Percentiles rank a stretch among this genome's conserved stretches.
Conservation (phyloP, 2,888 invertebrate genomes). For the Pheosia gnoma region DNA sequence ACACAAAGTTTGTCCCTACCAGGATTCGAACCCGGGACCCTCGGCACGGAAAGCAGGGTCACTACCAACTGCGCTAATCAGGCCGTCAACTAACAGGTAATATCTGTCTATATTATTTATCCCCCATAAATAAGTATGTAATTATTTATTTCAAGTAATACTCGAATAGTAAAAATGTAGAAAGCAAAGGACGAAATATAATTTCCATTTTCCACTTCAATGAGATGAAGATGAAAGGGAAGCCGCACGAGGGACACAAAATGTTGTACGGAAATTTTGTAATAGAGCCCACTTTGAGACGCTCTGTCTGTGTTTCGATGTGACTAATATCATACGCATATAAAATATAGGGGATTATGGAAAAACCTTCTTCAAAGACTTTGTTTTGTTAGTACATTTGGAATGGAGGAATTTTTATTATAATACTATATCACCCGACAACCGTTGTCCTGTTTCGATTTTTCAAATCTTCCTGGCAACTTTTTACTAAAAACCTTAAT, state of each 20-base stretch:
- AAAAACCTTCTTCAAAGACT: background rate
- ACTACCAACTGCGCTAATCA: no score
- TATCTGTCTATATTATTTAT: no score
- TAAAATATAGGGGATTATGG: background rate
- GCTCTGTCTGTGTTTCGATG: background rate
- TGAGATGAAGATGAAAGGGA: constrained; percentile 29
- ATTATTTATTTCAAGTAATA: constrained; percentile 30
- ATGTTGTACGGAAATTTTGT: constrained; percentile 2
- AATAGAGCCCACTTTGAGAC: background rate
- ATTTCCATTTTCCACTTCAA: constrained; percentile 35
- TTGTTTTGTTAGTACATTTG: background rate
- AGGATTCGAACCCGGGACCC: no score
- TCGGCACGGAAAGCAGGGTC: no score
- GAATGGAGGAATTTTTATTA: no score
- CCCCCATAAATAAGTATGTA: constrained; percentile 12
- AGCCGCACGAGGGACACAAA: background rate
- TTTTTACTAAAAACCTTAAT: no score
- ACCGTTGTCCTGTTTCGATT: no score
- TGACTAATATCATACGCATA: background rate
- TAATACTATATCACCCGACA: no score
- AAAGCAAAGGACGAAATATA: constrained; percentile 30
- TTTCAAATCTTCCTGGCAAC: no score
- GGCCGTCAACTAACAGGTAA: no score
- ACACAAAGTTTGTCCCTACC: no score
- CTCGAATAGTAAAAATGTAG: constrained; percentile 16